Evolutionary conservation across 2,113 vertebrate genomes (phyloP), one percentile per base, ranked within the genome.

Genomic region (Tachycineta bicolor): DNA sequence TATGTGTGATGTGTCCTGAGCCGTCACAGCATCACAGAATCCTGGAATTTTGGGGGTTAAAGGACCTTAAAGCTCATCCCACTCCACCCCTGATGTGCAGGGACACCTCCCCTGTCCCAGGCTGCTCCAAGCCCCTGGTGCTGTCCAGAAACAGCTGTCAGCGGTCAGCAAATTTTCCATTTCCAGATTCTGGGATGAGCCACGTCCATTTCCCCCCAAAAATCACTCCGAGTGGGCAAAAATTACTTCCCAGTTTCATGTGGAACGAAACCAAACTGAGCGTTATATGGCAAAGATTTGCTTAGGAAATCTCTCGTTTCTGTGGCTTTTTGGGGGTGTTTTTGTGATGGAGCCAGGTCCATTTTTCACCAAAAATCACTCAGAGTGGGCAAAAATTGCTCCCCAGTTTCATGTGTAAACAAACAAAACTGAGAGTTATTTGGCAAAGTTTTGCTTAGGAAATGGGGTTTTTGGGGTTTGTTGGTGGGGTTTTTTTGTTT

Each of bases 91-190:
- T 37, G 50, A 1, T 3, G 34, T 6, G 6, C 67, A 64, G 26
- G 50, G 52, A 14, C 53, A 6, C 11, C 39, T 60, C n/a, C 28
- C 6, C 83, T 33, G 33, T 0, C 53, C 63, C 53, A 22, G 46
- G 46, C 14, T 60, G 46, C 60, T 39, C 39, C 68, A 3, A 18
- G 22, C 37, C 69, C 5, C 0, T n/a, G 24, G 3, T 8, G 31
- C 37, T 43, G 1, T 12, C 52, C 5, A 3, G 17, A 50, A 84
- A 29, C 2, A 2, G 5, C 80, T 15, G 4, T 0, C 1, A 3
- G 17, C 33, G 34, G 2, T 25, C 79, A 69, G 83, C 43, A 82
- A 2, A 46, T 5, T 14, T 15, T 21, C 65, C 49, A 1, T 3
- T 2, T 1, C 1, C 60, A 55, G 1, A 9, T 22, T 23, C 34